Conservation (phyloP, 2,888 invertebrate genomes). For the Tachina fera region DNA sequence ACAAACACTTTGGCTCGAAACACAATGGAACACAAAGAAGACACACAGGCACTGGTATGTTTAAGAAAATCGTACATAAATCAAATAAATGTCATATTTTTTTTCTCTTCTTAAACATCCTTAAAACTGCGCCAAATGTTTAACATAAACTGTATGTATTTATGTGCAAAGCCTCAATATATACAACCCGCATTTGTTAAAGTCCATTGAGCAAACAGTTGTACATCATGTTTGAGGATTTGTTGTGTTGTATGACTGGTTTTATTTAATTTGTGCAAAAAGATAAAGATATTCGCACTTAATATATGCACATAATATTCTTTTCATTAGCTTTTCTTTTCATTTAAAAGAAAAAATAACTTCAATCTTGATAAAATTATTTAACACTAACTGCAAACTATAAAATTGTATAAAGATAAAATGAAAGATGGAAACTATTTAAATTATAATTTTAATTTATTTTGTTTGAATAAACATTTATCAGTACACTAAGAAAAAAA, state of each 20-base stretch:
- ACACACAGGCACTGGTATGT: constrained; percentile 29
- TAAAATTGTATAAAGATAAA: background rate
- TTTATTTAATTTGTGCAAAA: constrained; percentile 1
- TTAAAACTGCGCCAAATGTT: background rate
- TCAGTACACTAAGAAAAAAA: constrained; percentile 24
- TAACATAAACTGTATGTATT: constrained; percentile 5
- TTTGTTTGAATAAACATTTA: constrained; percentile 43
- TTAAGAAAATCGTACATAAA: constrained; percentile 50
- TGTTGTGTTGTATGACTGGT: constrained; percentile 15
- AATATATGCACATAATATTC: constrained; percentile 43
- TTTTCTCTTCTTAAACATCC: background rate
- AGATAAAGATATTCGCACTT: constrained; percentile 7
- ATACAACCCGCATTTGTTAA: background rate
- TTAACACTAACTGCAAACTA: background rate
- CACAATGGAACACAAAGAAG: too few relatives aligned
- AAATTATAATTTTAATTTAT: constrained; percentile 41
- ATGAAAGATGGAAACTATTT: constrained; percentile 51
- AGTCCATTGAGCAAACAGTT: constrained; percentile 52
- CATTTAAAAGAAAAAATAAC: background rate
- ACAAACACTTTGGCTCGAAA: background rate
- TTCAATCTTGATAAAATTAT: background rate
- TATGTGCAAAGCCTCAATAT: background rate
- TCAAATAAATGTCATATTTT: constrained; percentile 46
- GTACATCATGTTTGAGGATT: constrained; percentile 33
- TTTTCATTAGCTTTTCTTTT: background rate